Percentiles rank a stretch among this genome's conserved stretches.
phyloP scores from a whole-genome alignment of 2,888 invertebrate species.

The Perizoma flavofasciatum region DNA sequence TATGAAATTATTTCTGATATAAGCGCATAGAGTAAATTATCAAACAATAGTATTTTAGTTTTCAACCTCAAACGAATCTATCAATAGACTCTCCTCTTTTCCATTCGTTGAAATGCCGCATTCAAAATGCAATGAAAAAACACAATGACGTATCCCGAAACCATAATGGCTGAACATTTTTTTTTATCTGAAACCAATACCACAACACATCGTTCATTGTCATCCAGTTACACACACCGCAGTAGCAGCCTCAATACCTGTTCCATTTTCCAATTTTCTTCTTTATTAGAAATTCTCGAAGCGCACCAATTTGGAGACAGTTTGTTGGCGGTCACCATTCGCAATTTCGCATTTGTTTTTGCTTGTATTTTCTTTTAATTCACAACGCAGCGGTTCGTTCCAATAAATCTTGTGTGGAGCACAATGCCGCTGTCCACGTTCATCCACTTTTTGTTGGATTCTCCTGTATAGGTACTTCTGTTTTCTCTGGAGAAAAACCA shows the following conservation, averaged over 20 bases:
- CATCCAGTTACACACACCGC: conserved; percentile 33
- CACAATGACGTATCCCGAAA: conserved; percentile 6
- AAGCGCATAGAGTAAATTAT: no score
- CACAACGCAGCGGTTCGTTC: conserved; percentile 50
- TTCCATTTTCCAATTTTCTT: conserved; percentile 59
- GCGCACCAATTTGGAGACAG: conserved; percentile 51
- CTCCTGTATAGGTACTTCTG: conserved; percentile 35
- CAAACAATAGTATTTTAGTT: no score
- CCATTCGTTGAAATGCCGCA: background rate
- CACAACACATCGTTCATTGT: conserved; percentile 30
- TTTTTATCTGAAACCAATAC: conserved; percentile 14
- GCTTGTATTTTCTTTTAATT: conserved; percentile 58
- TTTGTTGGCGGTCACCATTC: conserved; percentile 53
- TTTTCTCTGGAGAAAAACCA: conserved; percentile 38
- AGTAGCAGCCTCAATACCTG: conserved; percentile 44
- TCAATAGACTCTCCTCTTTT: background rate
- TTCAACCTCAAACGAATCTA: no score
- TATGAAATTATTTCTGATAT: no score
- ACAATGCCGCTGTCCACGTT: conserved; percentile 53
- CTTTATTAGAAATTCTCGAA: conserved; percentile 57
- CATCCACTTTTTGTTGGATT: conserved; percentile 53
- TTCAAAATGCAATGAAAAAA: conserved; percentile 9
- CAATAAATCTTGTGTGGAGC: conserved; percentile 59
- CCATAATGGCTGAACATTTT: no score
- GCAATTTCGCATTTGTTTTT: conserved; percentile 56